Evolutionary conservation across 92 coral and sea anemone species (phyloP).

Genomic region (Siderastrea radians): DNA sequence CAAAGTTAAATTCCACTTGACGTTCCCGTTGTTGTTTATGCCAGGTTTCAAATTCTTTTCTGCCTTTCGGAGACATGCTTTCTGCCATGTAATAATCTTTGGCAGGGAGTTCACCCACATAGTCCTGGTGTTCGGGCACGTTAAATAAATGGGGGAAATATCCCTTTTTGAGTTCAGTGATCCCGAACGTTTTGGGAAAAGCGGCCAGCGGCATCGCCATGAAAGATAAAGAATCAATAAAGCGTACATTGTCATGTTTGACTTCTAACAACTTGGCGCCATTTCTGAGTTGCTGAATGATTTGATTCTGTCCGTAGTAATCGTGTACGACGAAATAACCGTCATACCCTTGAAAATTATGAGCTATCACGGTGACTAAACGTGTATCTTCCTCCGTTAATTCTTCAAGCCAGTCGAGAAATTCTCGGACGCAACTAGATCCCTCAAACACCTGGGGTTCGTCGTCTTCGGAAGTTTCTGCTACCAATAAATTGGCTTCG

Average conservation of each 20-base stretch:
- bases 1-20: conserved; percentile 8
- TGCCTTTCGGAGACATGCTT: background rate
- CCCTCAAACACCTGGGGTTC: too few relatives aligned
- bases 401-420: too few relatives aligned
- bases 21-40: background rate
- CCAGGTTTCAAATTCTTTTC: conserved; percentile 19
- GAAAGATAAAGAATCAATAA: background rate
- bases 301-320: too few relatives aligned
- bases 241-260: background rate
- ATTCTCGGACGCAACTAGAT: too few relatives aligned
- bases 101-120: conserved; percentile 30
- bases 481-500: background rate
- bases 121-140: conserved; percentile 25
- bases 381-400: background rate
- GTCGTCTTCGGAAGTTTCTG: too few relatives aligned
- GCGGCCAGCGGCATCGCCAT: background rate
- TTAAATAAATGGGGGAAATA: conserved; percentile 38
- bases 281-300: too few relatives aligned
- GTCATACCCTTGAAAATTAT: background rate
- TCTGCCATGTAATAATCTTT: conserved; percentile 15
- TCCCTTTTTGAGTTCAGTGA: conserved; percentile 10
- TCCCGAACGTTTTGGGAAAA: conserved; percentile 29
- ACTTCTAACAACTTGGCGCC: too few relatives aligned
- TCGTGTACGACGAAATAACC: background rate
- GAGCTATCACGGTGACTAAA: background rate